phyloP scores from a whole-genome alignment of 2,797 vertebrate genomes.

The Adelosebastes latens region DNA sequence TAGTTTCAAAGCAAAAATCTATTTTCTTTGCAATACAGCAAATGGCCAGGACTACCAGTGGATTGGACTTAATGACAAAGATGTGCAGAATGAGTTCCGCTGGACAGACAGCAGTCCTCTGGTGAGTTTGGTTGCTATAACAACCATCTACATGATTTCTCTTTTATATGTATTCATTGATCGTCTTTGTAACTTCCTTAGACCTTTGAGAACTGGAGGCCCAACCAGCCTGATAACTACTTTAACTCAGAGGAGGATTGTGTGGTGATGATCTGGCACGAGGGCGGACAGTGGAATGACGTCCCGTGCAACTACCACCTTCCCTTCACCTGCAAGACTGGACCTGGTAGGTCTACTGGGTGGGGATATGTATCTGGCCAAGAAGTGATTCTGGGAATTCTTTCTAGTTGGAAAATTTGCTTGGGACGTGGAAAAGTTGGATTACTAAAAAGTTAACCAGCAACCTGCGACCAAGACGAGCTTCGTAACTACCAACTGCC shows the following conservation, averaged over 20 bases:
- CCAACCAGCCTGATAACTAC: slow-evolving; percentile 95
- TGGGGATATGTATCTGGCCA: not conserved
- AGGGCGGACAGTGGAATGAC: slow-evolving; percentile 93
- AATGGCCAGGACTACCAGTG: slow-evolving; percentile 91
- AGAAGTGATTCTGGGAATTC: not conserved
- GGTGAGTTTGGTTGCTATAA: slow-evolving; percentile 81
- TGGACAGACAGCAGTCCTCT: slow-evolving; percentile 93
- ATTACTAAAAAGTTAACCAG: not conserved
- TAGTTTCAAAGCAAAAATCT: not conserved
- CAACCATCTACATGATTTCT: not conserved
- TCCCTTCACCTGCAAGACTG: slow-evolving; percentile 95
- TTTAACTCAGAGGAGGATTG: slow-evolving; percentile 92
- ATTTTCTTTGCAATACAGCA: slow-evolving; percentile 52
- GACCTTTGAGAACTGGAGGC: slow-evolving; percentile 95
- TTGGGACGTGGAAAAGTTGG: not conserved
- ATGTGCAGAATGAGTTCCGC: slow-evolving; percentile 90
- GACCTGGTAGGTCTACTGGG: slow-evolving; percentile 82
- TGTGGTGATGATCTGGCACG: slow-evolving; percentile 95
- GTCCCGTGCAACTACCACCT: slow-evolving; percentile 97
- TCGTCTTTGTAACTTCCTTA: slow-evolving; percentile 48
- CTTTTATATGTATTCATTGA: not conserved
- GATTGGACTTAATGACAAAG: slow-evolving; percentile 94
- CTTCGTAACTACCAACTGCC: not conserved
- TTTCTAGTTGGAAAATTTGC: not conserved
- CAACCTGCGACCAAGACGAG: not conserved